A percentile compares a stretch with the other conserved stretches of the same genome.
phyloP scores from a whole-genome alignment of 2,797 vertebrate species.

The Platyrinchus mystaceus region DNA sequence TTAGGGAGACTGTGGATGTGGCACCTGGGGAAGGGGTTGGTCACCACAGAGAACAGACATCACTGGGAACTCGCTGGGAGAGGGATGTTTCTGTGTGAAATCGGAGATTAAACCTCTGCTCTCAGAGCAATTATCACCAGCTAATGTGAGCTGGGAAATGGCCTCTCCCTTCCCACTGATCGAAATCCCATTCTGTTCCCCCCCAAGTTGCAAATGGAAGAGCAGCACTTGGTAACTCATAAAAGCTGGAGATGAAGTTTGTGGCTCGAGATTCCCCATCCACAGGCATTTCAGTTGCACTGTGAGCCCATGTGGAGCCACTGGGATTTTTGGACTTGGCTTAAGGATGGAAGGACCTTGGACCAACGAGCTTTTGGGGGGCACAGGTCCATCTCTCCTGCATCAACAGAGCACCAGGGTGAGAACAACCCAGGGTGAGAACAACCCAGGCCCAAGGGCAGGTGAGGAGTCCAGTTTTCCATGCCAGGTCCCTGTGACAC shows the following conservation, averaged over 20 bases:
- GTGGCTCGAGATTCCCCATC: neutral
- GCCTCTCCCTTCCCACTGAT: neutral
- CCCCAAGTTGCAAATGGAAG: fast-evolving
- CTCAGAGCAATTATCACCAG: conserved; percentile 59
- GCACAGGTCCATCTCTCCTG: neutral
- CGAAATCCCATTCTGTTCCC: neutral
- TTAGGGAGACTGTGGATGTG: neutral
- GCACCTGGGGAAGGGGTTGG: fast-evolving
- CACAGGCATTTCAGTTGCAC: fast-evolving
- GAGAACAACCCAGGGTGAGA: neutral
- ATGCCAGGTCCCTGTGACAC: neutral
- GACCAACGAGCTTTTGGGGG: neutral
- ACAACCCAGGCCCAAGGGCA: neutral
- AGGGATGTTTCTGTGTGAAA: neutral
- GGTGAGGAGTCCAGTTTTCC: neutral
- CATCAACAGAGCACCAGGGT: neutral
- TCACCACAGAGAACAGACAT: fast-evolving
- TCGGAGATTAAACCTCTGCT: neutral
- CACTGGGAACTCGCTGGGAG: neutral
- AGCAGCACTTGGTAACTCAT: neutral
- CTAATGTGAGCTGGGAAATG: conserved; percentile 50
- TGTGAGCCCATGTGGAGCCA: fast-evolving
- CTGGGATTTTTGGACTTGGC: fast-evolving
- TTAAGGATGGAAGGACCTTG: neutral
- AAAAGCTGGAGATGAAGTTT: neutral